Conservation (phyloP, 2,888 invertebrate species). For the Cepaea hortensis region DNA sequence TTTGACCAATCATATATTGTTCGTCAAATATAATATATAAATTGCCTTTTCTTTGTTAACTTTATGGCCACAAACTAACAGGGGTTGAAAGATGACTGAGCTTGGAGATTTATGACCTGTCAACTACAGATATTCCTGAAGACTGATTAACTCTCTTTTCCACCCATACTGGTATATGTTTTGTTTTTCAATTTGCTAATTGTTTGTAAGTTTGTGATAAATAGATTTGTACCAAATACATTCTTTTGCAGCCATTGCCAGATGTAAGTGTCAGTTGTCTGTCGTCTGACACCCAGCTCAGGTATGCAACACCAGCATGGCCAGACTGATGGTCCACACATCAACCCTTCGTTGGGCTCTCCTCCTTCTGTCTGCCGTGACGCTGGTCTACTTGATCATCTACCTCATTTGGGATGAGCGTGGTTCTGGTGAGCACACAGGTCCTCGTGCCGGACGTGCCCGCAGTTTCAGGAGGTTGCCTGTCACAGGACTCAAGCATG, state of each 20-base stretch:
- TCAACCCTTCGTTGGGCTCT: background rate
- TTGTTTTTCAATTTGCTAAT: background rate
- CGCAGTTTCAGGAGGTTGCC: background rate
- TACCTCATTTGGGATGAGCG: background rate
- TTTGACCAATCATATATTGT: too few species aligned
- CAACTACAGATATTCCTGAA: too few species aligned
- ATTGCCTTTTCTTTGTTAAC: too few species aligned
- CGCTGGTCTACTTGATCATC: conserved; percentile 1
- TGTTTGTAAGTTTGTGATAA: background rate
- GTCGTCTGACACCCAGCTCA: background rate
- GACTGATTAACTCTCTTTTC: background rate
- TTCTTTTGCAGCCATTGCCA: background rate
- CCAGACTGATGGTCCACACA: background rate
- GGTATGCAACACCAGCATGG: background rate
- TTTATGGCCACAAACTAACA: too few species aligned
- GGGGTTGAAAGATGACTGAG: too few species aligned
- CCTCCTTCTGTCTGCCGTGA: background rate
- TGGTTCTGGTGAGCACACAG: background rate
- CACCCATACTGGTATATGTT: background rate
- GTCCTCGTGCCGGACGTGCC: background rate
- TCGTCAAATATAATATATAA: too few species aligned
- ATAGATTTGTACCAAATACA: background rate
- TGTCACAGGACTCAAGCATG: too few species aligned
- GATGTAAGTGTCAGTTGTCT: background rate
- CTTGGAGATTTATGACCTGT: too few species aligned